Percentiles rank a stretch among this genome's conserved stretches.
Evolutionary conservation across 2,888 invertebrate species (phyloP).

Genomic region (Stegana nigrithorax): DNA sequence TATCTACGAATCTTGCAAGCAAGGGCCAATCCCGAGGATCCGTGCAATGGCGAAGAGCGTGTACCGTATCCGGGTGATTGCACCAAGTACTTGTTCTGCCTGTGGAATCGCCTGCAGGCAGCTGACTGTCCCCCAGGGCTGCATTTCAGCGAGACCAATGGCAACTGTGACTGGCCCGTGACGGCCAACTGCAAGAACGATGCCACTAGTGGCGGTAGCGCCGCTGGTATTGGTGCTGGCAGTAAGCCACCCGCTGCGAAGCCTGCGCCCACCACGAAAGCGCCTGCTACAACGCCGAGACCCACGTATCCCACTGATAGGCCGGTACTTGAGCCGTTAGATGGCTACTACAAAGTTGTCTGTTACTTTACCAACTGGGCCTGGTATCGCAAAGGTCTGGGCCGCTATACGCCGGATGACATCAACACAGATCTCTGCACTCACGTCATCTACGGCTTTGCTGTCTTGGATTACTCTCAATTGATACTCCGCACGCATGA

Average conservation of each 20-base stretch:
- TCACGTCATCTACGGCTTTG: constrained; percentile 93
- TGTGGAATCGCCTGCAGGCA: constrained; percentile 81
- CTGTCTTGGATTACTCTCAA: constrained; percentile 86
- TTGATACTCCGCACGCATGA: constrained; percentile 85
- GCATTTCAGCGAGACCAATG: constrained; percentile 78
- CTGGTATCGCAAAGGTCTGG: constrained; percentile 86
- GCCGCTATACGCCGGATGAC: constrained; percentile 86
- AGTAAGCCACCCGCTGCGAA: constrained; percentile 42
- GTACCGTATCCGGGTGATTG: constrained; percentile 78
- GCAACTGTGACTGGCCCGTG: constrained; percentile 80
- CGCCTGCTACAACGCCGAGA: constrained; percentile 53
- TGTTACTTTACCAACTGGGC: constrained; percentile 97
- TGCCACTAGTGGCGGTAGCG: constrained; percentile 25
- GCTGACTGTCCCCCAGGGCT: constrained; percentile 79
- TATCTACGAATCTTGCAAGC: constrained; percentile 58
- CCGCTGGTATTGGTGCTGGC: constrained; percentile 24
- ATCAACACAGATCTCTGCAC: constrained; percentile 90
- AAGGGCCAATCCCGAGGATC: constrained; percentile 67
- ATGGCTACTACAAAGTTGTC: constrained; percentile 83
- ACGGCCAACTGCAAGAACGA: constrained; percentile 72
- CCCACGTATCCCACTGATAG: constrained; percentile 62
- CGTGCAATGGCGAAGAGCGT: constrained; percentile 76
- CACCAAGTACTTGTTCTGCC: constrained; percentile 79
- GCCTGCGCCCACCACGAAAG: constrained; percentile 54
- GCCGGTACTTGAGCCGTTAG: constrained; percentile 69